Evolutionary conservation across 1,140 invertebrate genomes (phyloP), one percentile per base, ranked within the genome.

Genomic region (Musca domestica): DNA sequence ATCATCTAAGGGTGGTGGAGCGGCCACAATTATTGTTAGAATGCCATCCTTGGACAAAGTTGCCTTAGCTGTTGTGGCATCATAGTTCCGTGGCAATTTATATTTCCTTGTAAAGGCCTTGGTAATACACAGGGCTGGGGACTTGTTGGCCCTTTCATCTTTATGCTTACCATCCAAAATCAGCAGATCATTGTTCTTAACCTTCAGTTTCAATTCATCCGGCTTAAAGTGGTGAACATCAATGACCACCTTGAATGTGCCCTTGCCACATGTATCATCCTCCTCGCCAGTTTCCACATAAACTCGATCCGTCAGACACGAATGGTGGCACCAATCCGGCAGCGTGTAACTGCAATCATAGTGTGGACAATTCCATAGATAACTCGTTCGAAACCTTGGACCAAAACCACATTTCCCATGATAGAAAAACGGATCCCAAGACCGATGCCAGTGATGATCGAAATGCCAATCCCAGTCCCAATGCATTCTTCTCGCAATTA

Each of bases 21-120:
- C 76, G 65, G 78, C 76, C 69, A 80, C 78, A 67, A 73, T 78
- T 14, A 80, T 75, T 72, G 76, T 78, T 23, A 80, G 70, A 66
- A 80, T 77, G 47, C 78, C 77, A 65, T 80, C 78, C 25, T 76
- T 74, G 22, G 78, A 80, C 58, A 77, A 74, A n/a, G 75, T 80
- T 54, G 78, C 76, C 49, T 71, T 70, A 5, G 77, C 76, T 65
- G 69, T 70, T n/a, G 77, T 80, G 27, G 76, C 74, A 64, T 80
- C 78, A 49, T 80, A 80, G 70, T 80, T 75, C 7, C 78, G 67
- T 0, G 78, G 78, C 54, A 80, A 73, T 72, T 78, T 79, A 66
- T 80, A 80, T 71, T 71, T 71, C 6, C 78, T 70, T 6, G 75
- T 72, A 4, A 80, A 80, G 54, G 76, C 74, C 1, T 73, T 71